Percentiles rank a stretch among this genome's conserved stretches.
Evolutionary conservation across 53 echinoderm and acorn worm genomes (phyloP).

Genomic region (Holothuria leucospilota): DNA sequence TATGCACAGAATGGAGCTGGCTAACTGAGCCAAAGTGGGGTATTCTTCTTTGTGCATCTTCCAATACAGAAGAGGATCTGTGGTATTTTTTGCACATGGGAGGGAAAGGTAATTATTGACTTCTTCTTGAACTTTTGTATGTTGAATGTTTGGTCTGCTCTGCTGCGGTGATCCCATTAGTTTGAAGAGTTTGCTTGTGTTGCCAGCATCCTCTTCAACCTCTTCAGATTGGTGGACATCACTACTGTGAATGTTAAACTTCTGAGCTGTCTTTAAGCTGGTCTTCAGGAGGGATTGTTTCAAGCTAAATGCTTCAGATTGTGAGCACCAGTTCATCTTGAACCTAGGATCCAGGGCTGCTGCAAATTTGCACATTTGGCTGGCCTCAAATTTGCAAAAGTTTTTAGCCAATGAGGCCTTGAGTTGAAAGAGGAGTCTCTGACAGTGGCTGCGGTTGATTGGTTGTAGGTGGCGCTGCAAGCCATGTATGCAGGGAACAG

Average conservation of each 20-base stretch:
- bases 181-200: constrained; percentile 55
- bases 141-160: constrained; percentile 21
- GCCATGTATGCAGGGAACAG: constrained; percentile 55
- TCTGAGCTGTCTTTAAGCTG: constrained; percentile 21
- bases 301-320: constrained; percentile 15
- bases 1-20: constrained; percentile 43
- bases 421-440: constrained; percentile 44
- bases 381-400: constrained; percentile 31
- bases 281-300: constrained; percentile 36
- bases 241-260: constrained; percentile 1
- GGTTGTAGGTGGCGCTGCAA: constrained; percentile 45
- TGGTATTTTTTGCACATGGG: constrained; percentile 36
- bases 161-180: constrained; percentile 54
- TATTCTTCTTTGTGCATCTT: constrained; percentile 26
- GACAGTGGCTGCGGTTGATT: constrained; percentile 13
- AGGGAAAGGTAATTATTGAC: constrained; percentile 46
- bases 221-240: constrained; percentile 25
- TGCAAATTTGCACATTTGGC: constrained; percentile 34
- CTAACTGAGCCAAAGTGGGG: constrained; percentile 43
- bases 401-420: constrained; percentile 32
- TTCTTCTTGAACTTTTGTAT: constrained; percentile 38
- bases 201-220: constrained; percentile 20
- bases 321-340: constrained; percentile 45
- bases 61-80: constrained; percentile 48
- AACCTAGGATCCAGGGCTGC: constrained; percentile 52